These are phyloP conservation scores for Nothocercus nigrocapillus DNA, from an alignment of 2,113 vertebrate species.

Conservation along the genomic window DNA sequence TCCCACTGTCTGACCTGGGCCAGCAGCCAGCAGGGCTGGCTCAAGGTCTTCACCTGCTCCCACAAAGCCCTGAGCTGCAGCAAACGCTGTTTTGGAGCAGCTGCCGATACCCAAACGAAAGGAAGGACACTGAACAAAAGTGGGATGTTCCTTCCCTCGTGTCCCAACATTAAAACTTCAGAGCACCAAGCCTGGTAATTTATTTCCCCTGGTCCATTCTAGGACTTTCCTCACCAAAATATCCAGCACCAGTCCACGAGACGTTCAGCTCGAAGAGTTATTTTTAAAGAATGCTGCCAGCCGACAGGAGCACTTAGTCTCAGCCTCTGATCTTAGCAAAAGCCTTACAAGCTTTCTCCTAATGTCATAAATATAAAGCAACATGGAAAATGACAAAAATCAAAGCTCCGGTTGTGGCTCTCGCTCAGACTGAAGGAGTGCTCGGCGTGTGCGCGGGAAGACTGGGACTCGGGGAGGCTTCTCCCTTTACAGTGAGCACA, in stretches of 20 bases:
- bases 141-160: neutral
- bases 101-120: neutral
- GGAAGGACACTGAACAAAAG: neutral
- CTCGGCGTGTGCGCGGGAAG: neutral
- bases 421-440: neutral
- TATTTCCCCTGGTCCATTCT: neutral
- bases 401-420: neutral
- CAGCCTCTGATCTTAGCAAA: neutral
- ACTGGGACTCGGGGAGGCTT: neutral
- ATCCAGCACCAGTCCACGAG: accelerated
- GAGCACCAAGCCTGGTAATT: neutral
- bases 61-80: neutral
- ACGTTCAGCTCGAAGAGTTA: neutral
- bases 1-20: neutral
- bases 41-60: neutral
- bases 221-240: neutral
- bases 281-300: neutral
- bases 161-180: neutral
- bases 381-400: neutral
- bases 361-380: accelerated
- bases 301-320: neutral
- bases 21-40: neutral
- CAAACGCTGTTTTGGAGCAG: neutral
- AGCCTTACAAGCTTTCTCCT: neutral
- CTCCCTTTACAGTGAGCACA: neutral